Evolutionary conservation across 2,797 vertebrate genomes (phyloP).

Genomic region (Sebastes vulpes): DNA sequence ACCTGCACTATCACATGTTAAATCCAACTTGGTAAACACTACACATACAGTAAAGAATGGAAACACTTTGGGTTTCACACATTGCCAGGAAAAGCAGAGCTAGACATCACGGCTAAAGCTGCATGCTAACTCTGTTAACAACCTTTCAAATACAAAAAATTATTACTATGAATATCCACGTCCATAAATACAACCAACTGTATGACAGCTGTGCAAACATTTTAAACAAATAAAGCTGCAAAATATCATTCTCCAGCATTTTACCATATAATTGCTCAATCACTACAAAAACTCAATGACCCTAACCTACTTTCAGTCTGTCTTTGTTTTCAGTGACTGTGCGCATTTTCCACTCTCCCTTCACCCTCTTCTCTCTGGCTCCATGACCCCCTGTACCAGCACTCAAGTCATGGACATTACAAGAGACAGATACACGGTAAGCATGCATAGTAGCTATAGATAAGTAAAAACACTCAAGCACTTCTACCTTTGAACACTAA

Average conservation of each 20-base stretch:
- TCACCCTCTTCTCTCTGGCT: slow-evolving; percentile 27
- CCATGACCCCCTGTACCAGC: slow-evolving; percentile 25
- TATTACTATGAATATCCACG: background rate
- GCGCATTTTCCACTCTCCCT: slow-evolving; percentile 54
- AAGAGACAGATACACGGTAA: background rate
- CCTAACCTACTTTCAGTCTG: slow-evolving; percentile 55
- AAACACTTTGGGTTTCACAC: too few relatives aligned
- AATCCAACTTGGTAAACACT: too few relatives aligned
- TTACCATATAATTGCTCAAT: slow-evolving; percentile 17
- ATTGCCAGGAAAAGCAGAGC: too few relatives aligned
- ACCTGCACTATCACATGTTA: too few relatives aligned
- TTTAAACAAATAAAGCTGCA: slow-evolving; percentile 21
- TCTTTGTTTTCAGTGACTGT: slow-evolving; percentile 65
- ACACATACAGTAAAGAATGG: too few relatives aligned
- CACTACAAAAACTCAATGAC: slow-evolving; percentile 55
- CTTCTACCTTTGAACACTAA: background rate
- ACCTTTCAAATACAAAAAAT: background rate
- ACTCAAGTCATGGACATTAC: slow-evolving; percentile 13
- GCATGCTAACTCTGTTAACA: background rate
- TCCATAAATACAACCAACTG: background rate
- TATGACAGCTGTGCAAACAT: slow-evolving; percentile 16
- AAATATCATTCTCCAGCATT: slow-evolving; percentile 3
- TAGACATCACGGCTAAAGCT: too few relatives aligned
- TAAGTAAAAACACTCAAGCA: slow-evolving; percentile 8
- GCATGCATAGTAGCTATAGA: background rate